Base-by-base conservation (phyloP, 2,888 invertebrate species). In the Lathronympha strigana region DNA sequence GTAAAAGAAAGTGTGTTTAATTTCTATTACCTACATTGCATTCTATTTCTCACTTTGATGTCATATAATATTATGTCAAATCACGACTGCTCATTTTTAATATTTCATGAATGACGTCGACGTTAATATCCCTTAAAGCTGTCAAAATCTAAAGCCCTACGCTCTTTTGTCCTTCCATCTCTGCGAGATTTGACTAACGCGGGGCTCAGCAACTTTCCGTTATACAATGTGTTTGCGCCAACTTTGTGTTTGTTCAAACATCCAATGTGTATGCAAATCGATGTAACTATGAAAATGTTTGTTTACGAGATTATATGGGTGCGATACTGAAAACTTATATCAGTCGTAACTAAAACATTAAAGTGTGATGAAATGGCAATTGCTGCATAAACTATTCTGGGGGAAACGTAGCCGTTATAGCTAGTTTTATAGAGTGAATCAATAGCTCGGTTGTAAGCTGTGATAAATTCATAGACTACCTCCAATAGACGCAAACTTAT, bases 211-310 rank as follows among this genome's bases (percentile, higher is more conserved):
- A 43, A 43, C 17, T 15, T 38, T 55, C 15, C 11, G 25, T 40
- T 5, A n/a, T 19, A 19, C 15, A 23, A 38, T 55, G 40, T 55
- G 40, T 43, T 55, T 55, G 3, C 40, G 38, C 54, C 28, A 28
- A 55, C 55, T 55, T 55, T 55, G 28, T 54, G 40, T 40, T 17
- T 5, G 8, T 9, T 9, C 17, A 28, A 55, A 43, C 17, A 28
- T 55, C 15, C 15, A n/a, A 21, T 40, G 4, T 25, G 13, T 25
- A 55, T 55, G 55, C 13, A 55, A 55, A 55, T 55, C 19, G 55
- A 28, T 43, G 54, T 40, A n/a, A n/a, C n/a, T n/a, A 25, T 38
- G 25, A 40, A 51, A 40, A 54, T 25, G 40, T 55, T 43, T 36
- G 23, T 38, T 54, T 11, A 25, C 9, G 25, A 25, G 15, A 40